Evolutionary conservation across 2,888 invertebrate genomes (phyloP).

Genomic region (Spodoptera picta): DNA sequence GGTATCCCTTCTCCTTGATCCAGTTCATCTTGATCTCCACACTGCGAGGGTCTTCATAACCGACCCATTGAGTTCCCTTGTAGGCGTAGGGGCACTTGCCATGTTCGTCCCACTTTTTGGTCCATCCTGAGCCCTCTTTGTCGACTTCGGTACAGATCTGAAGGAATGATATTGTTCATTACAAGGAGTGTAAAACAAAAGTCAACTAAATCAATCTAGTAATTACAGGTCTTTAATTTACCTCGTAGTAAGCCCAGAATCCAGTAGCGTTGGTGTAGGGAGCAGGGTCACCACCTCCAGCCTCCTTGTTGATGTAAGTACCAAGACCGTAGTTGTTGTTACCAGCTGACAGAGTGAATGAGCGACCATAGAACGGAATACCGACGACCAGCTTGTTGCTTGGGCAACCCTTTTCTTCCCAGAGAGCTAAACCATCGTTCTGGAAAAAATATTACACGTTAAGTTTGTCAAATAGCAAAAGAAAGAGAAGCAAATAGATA

Average conservation of each 20-base stretch:
- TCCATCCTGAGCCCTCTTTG: slow-evolving; percentile 92
- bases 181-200: too few relatives aligned
- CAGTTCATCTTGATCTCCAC: slow-evolving; percentile 97
- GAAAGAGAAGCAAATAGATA: too few relatives aligned
- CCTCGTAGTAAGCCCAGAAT: slow-evolving; percentile 96
- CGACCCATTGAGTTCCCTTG: slow-evolving; percentile 96
- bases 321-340: slow-evolving; percentile 95
- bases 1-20: slow-evolving; percentile 93
- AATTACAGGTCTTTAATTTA: slow-evolving; percentile 66
- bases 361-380: slow-evolving; percentile 96
- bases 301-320: slow-evolving; percentile 96
- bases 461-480: too few relatives aligned
- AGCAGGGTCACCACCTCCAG: slow-evolving; percentile 95
- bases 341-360: slow-evolving; percentile 94
- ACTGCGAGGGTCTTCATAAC: slow-evolving; percentile 94
- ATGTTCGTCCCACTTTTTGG: slow-evolving; percentile 93
- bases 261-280: slow-evolving; percentile 96
- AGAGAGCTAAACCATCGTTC: slow-evolving; percentile 95
- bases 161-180: neutral
- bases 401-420: slow-evolving; percentile 97
- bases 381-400: slow-evolving; percentile 96
- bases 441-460: slow-evolving; percentile 70
- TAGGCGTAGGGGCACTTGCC: slow-evolving; percentile 96
- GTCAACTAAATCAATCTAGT: too few relatives aligned
- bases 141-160: slow-evolving; percentile 94